phyloP scores from a whole-genome alignment of 2,113 vertebrate species.

The Mungos mungo region DNA sequence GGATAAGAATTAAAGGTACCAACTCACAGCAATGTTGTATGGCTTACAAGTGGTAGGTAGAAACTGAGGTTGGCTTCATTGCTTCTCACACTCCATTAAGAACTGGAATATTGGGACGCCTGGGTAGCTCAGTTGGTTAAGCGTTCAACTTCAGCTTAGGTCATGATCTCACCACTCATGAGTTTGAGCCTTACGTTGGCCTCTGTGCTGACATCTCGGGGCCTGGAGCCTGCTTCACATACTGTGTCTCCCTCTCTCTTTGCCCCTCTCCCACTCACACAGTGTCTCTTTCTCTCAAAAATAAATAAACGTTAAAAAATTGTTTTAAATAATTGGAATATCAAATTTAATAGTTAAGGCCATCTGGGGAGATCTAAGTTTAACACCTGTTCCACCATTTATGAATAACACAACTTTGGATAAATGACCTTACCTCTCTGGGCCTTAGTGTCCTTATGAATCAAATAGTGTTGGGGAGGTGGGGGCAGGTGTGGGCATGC shows the following conservation, averaged over 20 bases:
- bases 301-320: too few species aligned
- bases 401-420: neutral
- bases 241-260: too few species aligned
- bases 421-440: neutral
- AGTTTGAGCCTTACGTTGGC: too few species aligned
- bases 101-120: neutral
- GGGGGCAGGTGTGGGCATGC: too few species aligned
- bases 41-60: neutral
- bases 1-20: neutral
- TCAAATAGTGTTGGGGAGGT: neutral
- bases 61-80: neutral
- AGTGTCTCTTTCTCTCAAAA: too few species aligned
- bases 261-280: too few species aligned
- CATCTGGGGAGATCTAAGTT: neutral
- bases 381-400: neutral
- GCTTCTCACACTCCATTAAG: neutral
- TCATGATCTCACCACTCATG: too few species aligned
- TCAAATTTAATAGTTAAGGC: neutral
- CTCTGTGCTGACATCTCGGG: too few species aligned
- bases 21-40: neutral
- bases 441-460: neutral
- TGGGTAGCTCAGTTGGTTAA: too few species aligned
- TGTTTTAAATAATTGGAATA: neutral
- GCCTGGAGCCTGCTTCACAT: too few species aligned
- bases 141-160: too few species aligned